Conservation (phyloP, 2,113 vertebrate species). For the Grantiella picta region DNA sequence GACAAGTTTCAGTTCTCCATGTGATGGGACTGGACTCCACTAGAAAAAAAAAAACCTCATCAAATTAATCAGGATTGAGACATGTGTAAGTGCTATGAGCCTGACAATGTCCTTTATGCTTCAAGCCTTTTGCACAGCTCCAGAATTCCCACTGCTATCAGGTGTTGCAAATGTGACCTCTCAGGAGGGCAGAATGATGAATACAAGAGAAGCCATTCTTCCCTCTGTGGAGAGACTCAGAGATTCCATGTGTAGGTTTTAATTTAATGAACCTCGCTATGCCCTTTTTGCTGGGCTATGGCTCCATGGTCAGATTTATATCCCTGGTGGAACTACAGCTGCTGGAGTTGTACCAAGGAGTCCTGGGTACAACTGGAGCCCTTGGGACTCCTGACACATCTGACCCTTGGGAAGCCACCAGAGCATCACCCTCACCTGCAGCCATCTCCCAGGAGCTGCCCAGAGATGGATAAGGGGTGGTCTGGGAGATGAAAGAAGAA, state of each 20-base stretch:
- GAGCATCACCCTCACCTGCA: not conserved
- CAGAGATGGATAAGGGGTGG: not conserved
- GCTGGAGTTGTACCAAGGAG: not conserved
- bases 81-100: not conserved
- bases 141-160: not conserved
- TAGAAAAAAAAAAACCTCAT: not conserved
- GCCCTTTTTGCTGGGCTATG: not conserved
- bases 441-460: not conserved
- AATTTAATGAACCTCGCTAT: not conserved
- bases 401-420: not conserved
- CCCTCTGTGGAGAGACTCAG: not conserved
- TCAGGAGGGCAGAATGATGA: not conserved
- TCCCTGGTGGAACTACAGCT: not conserved
- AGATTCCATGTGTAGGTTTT: not conserved
- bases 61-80: not conserved
- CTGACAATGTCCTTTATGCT: not conserved
- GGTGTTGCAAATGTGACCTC: not conserved
- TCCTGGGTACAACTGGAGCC: fast-evolving
- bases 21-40: not conserved
- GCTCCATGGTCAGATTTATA: not conserved
- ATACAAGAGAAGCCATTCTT: not conserved
- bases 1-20: not conserved
- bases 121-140: not conserved
- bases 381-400: not conserved
- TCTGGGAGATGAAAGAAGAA: not conserved